Conservation (phyloP, 2,797 vertebrate species). For the Microctenopoma stevenorrisi region DNA sequence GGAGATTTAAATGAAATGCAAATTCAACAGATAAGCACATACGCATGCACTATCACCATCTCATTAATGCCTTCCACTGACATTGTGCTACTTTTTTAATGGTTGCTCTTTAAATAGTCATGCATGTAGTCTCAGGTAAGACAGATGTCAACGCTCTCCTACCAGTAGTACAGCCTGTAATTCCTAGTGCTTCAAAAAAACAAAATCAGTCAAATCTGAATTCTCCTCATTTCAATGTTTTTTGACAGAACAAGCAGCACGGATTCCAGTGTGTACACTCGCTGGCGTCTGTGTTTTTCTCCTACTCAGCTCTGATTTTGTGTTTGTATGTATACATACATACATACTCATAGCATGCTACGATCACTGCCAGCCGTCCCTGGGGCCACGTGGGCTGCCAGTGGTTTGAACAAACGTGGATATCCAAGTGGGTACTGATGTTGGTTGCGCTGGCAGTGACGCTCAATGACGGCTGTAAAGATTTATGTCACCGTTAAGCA, state of each 20-base stretch:
- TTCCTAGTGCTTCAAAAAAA: not conserved
- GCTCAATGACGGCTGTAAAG: slow-evolving; percentile 73
- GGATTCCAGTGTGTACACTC: slow-evolving; percentile 5
- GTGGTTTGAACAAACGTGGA: slow-evolving; percentile 76
- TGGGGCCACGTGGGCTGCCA: slow-evolving; percentile 78
- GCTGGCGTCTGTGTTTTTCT: slow-evolving; percentile 12
- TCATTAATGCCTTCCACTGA: slow-evolving; percentile 31
- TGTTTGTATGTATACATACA: slow-evolving; percentile 48
- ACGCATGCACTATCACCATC: not conserved
- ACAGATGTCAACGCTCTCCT: not conserved
- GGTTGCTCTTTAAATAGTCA: not conserved
- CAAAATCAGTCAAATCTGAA: slow-evolving; percentile 10
- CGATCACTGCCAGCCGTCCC: slow-evolving; percentile 53
- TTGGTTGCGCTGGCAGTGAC: slow-evolving; percentile 50
- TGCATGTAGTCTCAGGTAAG: not conserved
- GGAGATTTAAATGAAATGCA: slow-evolving; percentile 51
- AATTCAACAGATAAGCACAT: slow-evolving; percentile 40
- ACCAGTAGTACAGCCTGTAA: not conserved
- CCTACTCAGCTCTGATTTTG: slow-evolving; percentile 23
- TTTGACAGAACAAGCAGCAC: not conserved
- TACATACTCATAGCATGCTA: slow-evolving; percentile 29
- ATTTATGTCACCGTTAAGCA: slow-evolving; percentile 86
- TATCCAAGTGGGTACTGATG: slow-evolving; percentile 70
- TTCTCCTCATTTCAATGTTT: slow-evolving; percentile 1
- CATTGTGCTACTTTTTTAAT: not conserved